Evolutionary conservation across 2,797 vertebrate species (phyloP).

Genomic region (Salmo trutta): DNA sequence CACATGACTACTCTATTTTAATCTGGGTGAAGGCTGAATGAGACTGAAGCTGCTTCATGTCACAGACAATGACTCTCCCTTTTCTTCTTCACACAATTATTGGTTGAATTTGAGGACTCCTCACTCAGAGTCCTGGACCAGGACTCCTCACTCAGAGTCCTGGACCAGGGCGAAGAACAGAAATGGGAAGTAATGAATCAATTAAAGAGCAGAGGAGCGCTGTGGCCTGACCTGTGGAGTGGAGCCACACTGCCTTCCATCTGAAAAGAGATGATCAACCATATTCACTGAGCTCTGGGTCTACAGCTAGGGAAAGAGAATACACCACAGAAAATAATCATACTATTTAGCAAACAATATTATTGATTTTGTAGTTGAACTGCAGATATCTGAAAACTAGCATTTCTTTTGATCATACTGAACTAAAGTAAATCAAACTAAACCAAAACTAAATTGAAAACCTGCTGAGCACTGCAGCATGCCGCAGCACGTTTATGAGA

Average conservation of each 20-base stretch:
- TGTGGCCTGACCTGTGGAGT: neutral
- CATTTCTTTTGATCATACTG: neutral
- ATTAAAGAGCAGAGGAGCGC: neutral
- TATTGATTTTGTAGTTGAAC: neutral
- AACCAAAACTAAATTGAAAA: no score
- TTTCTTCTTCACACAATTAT: neutral
- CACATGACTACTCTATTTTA: neutral
- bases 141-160: neutral
- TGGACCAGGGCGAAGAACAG: neutral
- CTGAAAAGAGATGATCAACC: neutral
- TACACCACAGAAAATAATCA: neutral
- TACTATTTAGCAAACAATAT: neutral
- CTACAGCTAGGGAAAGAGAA: neutral
- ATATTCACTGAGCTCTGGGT: neutral
- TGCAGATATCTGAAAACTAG: neutral
- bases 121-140: neutral
- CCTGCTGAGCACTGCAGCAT: neutral
- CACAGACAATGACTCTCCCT: neutral
- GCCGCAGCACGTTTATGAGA: neutral
- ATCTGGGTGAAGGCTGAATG: neutral
- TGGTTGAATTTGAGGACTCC: neutral
- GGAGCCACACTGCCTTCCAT: neutral
- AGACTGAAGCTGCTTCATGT: neutral
- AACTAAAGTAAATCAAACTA: neutral
- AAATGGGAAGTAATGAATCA: neutral